These are phyloP conservation scores for Synergus gifuensis DNA, from an alignment of 2,888 invertebrate species.

Conservation along the genomic window DNA sequence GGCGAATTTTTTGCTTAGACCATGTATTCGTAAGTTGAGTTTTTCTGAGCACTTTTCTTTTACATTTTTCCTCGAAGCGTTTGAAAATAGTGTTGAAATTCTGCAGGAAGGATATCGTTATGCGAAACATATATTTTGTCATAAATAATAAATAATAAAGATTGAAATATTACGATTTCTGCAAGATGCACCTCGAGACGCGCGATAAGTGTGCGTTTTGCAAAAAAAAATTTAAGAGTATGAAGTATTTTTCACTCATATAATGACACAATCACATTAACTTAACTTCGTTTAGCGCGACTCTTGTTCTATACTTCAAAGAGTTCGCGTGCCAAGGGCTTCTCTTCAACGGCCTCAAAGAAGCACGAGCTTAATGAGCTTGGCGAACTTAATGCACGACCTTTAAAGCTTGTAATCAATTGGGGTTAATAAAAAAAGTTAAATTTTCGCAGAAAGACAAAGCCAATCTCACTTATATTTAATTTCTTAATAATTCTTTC, in stretches of 20 bases:
- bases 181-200: too few species aligned
- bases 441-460: neutral
- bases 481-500: conserved; percentile 25
- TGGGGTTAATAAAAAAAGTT: conserved; percentile 16
- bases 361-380: conserved; percentile 19
- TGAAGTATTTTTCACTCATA: neutral
- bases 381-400: conserved; percentile 19
- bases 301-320: conserved; percentile 20
- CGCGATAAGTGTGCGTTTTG: too few species aligned
- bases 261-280: conserved; percentile 45
- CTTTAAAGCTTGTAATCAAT: conserved; percentile 14
- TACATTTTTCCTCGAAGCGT: too few species aligned
- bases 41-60: too few species aligned
- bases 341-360: neutral
- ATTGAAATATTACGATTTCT: too few species aligned
- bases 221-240: neutral
- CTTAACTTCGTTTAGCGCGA: conserved; percentile 47
- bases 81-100: neutral
- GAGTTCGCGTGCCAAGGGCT: conserved; percentile 28
- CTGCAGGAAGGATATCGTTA: neutral
- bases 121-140: too few species aligned
- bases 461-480: neutral
- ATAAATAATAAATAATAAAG: neutral
- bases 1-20: neutral
- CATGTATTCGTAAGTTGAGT: too few species aligned